Evolutionary conservation across 2,797 vertebrate species (phyloP).

Genomic region (Sphenodon punctatus): DNA sequence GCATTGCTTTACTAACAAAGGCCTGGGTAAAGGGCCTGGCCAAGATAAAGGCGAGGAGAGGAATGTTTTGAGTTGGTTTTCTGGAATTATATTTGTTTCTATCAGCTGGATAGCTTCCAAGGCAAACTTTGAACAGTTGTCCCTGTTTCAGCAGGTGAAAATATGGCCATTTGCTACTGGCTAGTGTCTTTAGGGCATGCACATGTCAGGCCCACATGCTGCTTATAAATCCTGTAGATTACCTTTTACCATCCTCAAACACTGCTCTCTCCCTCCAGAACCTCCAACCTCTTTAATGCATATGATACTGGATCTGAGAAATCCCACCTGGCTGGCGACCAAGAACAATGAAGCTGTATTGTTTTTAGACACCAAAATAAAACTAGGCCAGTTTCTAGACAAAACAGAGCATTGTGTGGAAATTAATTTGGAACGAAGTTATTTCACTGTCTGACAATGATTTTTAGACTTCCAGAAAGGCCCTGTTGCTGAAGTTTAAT

Average conservation of each 20-base stretch:
- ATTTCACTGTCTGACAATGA: slow-evolving; percentile 60
- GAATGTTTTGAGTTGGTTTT: slow-evolving; percentile 38
- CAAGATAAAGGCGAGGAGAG: slow-evolving; percentile 27
- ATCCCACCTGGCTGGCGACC: slow-evolving; percentile 73
- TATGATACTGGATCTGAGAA: slow-evolving; percentile 47
- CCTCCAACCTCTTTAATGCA: slow-evolving; percentile 26
- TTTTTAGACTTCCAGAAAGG: slow-evolving; percentile 58
- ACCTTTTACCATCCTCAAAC: slow-evolving; percentile 64
- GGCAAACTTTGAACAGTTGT: slow-evolving; percentile 72
- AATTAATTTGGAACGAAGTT: slow-evolving; percentile 72
- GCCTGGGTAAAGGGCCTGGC: neutral
- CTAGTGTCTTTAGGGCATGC: slow-evolving; percentile 59
- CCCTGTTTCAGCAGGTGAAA: slow-evolving; percentile 72
- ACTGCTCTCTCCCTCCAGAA: slow-evolving; percentile 11
- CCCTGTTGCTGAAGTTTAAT: slow-evolving; percentile 52
- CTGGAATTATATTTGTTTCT: slow-evolving; percentile 47
- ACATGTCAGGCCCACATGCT: slow-evolving; percentile 66
- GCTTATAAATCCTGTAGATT: slow-evolving; percentile 68
- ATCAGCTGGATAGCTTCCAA: slow-evolving; percentile 67
- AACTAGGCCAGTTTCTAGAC: slow-evolving; percentile 68
- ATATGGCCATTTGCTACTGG: slow-evolving; percentile 66
- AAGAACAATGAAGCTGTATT: slow-evolving; percentile 72
- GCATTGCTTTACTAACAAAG: neutral
- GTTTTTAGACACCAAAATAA: slow-evolving; percentile 68
- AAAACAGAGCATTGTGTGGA: slow-evolving; percentile 67